Evolutionary conservation across 1,140 invertebrate genomes (phyloP), one percentile per base, ranked within the genome.

Genomic region (Hirudo medicinalis): DNA sequence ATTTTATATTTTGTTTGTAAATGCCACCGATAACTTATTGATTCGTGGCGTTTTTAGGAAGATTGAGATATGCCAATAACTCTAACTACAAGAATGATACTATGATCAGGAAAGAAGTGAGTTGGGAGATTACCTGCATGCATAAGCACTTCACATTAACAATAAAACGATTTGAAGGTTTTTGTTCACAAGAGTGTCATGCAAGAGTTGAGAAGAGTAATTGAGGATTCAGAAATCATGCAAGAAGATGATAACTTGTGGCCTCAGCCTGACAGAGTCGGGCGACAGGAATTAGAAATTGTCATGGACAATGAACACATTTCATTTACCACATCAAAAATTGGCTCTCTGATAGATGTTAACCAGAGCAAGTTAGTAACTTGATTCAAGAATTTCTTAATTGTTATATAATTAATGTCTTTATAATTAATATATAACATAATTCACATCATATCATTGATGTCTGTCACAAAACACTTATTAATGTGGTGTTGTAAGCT

Each of bases 11-110:
- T n/a, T 17, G 9, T 49, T 17, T 49, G 43, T 49, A 17, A 17
- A 49, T 49, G 43, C 43, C 15, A 17, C 43, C 43, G 13, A 49
- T 49, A 15, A 22, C 1, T 25, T 4, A 60, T 60, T 60, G 15
- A 49, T 70, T 54, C 29, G 3, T 76, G 76, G 73, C 73, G 70
- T 75, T 80, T 78, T 53, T 77, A 86, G 85, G 87, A 69, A 98
- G 99, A 82, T 82, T 99, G 29, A 86, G 96, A 29, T 99, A 99
- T 83, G 97, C 96, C 2, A 99, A 99, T 83, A 99, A 99, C 82
- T 97, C 94, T 0, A 99, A 99, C 81, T 99, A 99, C 84, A 99
- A 99, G 83, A 99, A 99, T 83, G 97, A 99, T 81, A 99, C 96
- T n/a, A 97, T 99, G 92, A 99, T 99, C 82, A 87, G 96, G 9